phyloP scores from a whole-genome alignment of 1,140 invertebrate species.

The Drosophila arawakana region DNA sequence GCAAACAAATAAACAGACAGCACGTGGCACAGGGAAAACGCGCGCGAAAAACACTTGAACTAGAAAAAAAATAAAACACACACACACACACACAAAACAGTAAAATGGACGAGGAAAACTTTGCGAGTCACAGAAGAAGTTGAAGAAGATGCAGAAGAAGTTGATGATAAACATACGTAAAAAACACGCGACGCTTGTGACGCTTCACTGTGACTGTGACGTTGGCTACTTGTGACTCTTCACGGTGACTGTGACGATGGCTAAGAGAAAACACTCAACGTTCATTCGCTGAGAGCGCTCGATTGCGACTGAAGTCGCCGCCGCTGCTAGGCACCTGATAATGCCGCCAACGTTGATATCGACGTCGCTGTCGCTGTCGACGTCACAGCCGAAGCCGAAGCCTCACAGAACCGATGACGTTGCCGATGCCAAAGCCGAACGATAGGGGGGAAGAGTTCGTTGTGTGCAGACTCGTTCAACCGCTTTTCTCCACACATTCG shows the following conservation, averaged over 20 bases:
- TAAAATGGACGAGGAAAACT: conserved; percentile 7
- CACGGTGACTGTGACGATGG: conserved; percentile 1
- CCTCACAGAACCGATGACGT: conserved; percentile 3
- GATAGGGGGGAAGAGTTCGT: neutral
- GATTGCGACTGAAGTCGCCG: conserved; percentile 76
- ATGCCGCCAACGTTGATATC: conserved; percentile 45
- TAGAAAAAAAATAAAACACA: conserved; percentile 17
- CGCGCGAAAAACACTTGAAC: conserved; percentile 44
- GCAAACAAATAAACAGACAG: conserved; percentile 39
- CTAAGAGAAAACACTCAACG: conserved; percentile 49
- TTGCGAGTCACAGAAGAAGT: neutral
- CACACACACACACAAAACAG: too few relatives aligned
- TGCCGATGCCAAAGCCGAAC: conserved; percentile 14
- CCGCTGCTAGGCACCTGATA: conserved; percentile 61
- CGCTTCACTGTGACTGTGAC: neutral
- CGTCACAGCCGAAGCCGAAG: conserved; percentile 7
- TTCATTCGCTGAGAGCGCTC: conserved; percentile 75
- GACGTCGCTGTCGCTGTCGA: conserved; percentile 12
- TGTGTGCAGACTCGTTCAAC: conserved; percentile 55
- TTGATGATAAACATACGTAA: conserved; percentile 19
- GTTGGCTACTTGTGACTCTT: conserved; percentile 11
- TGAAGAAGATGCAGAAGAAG: conserved; percentile 19
- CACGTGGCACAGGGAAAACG: conserved; percentile 49
- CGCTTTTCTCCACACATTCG: conserved; percentile 62
- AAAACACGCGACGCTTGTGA: conserved; percentile 35